Conservation (phyloP, 1,140 invertebrate genomes). For the Leptonema lineaticorne region DNA sequence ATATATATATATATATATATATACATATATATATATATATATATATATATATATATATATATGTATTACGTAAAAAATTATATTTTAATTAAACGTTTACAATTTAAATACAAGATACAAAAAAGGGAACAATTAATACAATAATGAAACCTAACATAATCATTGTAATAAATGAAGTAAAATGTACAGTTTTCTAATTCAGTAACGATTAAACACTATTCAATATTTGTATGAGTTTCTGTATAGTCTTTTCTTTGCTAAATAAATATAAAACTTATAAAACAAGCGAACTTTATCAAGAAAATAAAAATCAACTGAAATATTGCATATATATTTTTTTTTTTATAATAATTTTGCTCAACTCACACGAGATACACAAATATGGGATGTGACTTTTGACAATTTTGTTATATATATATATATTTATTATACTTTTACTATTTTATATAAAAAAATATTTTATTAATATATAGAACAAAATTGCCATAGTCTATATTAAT, state of each 20-base stretch:
- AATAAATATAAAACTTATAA: constrained; percentile 1
- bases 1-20: too few relatives aligned
- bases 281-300: neutral
- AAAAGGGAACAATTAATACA: neutral
- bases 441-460: neutral
- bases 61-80: too few relatives aligned
- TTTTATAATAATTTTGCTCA: constrained; percentile 5
- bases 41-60: too few relatives aligned
- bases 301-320: constrained; percentile 1
- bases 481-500: neutral
- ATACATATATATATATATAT: too few relatives aligned
- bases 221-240: neutral
- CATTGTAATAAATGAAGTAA: too few relatives aligned
- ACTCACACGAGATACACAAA: neutral
- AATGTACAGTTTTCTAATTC: neutral
- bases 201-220: neutral
- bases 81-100: too few relatives aligned
- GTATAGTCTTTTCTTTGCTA: neutral
- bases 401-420: neutral
- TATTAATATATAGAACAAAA: neutral
- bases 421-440: neutral
- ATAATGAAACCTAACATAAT: neutral
- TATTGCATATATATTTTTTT: neutral
- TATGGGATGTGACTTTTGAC: neutral
- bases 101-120: neutral